Evolutionary conservation across 2,113 vertebrate species (phyloP), one percentile per base, ranked within the genome.

Genomic region (Urocitellus parryii): DNA sequence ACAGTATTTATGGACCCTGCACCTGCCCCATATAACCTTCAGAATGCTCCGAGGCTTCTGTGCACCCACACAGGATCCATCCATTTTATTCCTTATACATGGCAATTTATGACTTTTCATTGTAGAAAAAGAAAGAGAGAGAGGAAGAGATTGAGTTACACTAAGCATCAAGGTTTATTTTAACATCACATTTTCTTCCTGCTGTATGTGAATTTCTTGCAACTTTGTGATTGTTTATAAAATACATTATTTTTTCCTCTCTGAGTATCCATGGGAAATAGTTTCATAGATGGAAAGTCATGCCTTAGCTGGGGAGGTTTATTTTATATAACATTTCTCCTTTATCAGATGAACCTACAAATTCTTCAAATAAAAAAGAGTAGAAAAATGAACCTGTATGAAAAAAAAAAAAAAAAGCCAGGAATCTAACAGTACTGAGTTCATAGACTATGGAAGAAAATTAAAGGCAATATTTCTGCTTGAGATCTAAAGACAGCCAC

Each of bases 171-270:
- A 84, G 17, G 14, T 72, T 95, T 72, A 80, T 79, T 83, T 94
- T 91, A 68, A 89, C 88, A 89, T 89, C 29, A 91, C 70, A 51
- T 79, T 94, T 96, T 48, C 65, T 94, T 91, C 32, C 67, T 70
- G n/a, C 72, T 78, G 1, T 70, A 34, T 3, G 24, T 85, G 90
- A 45, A 63, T 78, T 61, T 74, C 72, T 68, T 92, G n/a, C 82
- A 73, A 34, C 34, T 94, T 68, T 27, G 34, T 73, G 27, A 73
- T 42, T 92, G 67, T 80, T 94, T 81, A 77, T 81, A 68, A 82
- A 95, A 92, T 65, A 37, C n/a, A 53, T 61, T 51, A 13, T 48
- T 82, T 95, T 92, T 90, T 96, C 81, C 37, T 81, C 56, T 94
- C 32, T 89, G 42, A 51, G 13, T 81, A 34, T 73, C 29, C 72